A percentile compares a stretch with the other conserved stretches of the same genome.
These are phyloP conservation scores for Paralichthys olivaceus DNA, from an alignment of 2,113 vertebrate genomes.

Conservation along the genomic window DNA sequence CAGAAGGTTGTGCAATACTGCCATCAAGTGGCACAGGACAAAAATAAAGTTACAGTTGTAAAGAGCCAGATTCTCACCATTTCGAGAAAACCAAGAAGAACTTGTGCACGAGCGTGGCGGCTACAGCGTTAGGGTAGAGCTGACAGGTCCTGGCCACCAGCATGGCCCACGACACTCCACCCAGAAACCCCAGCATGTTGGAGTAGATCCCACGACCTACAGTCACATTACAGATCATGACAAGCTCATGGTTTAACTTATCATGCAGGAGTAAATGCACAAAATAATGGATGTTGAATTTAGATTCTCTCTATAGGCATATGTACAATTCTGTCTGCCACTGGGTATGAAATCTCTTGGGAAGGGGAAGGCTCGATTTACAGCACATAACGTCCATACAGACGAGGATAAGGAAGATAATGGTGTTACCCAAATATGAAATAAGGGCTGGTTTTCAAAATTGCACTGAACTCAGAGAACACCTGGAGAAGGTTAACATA, in stretches of 20 bases:
- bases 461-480: no score
- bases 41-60: not conserved
- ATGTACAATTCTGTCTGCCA: no score
- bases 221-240: not conserved
- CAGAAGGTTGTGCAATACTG: not conserved
- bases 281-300: no score
- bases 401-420: no score
- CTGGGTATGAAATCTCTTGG: no score
- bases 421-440: no score
- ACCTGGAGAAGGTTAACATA: no score
- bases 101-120: constrained; percentile 95
- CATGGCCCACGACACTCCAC: constrained; percentile 99
- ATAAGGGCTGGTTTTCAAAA: no score
- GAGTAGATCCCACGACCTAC: constrained; percentile 97
- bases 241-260: not conserved
- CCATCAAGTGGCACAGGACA: not conserved
- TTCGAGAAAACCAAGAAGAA: constrained; percentile 98
- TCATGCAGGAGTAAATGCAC: not conserved
- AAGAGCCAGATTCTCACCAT: constrained; percentile 84
- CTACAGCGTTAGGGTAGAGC: constrained; percentile 94
- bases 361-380: not conserved
- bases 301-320: not conserved
- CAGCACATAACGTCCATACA: no score
- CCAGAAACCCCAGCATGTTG: constrained; percentile 97
- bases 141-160: constrained; percentile 96